Evolutionary conservation across 2,888 invertebrate species (phyloP), one percentile per base, ranked within the genome.

Genomic region (Tineola bisselliella): DNA sequence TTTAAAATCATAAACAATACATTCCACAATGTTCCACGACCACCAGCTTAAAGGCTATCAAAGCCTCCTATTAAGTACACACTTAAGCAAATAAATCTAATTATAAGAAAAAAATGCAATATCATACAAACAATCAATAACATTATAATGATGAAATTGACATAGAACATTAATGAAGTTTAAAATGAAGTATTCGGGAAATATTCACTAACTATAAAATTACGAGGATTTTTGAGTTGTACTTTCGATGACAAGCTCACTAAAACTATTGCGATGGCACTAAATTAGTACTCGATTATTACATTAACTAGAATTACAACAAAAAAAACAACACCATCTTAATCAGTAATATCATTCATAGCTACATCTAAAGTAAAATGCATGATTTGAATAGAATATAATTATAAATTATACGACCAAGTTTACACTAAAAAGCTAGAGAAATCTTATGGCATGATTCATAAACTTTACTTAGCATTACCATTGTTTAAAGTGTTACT

Each of bases 291-390:
- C 31, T 58, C 25, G 13, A 38, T 19, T 25, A 4, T 57, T 11
- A 58, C 11, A 58, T 58, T 33, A 58, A 13, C 12, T 25, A 54
- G 25, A 25, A 54, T 54, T 30, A 58, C 33, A 15, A 13, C n/a
- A n/a, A 19, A 58, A 56, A 38, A 56, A 58, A 58, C 17, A 57
- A 19, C 25, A 31, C 13, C 33, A 58, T 58, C 31, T 15, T 38
- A 58, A 58, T 33, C 25, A 12, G 25, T 54, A 58, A 58, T 58
- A 58, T 58, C 58, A 33, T 58, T 56, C 33, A 33, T n/a, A 33
- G 33, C 33, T 33, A 31, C 15, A 33, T 58, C 58, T 58, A 58
- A 58, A 31, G 33, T 58, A 58, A 58, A 58, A 58, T 58, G 58
- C 58, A 33, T 8, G 6, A 19, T 30, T 15, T 48, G 38, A 48